A percentile compares a stretch with the other conserved stretches of the same genome.
Evolutionary conservation across 2,797 vertebrate species (phyloP).

Genomic region (Cygnus olor): DNA sequence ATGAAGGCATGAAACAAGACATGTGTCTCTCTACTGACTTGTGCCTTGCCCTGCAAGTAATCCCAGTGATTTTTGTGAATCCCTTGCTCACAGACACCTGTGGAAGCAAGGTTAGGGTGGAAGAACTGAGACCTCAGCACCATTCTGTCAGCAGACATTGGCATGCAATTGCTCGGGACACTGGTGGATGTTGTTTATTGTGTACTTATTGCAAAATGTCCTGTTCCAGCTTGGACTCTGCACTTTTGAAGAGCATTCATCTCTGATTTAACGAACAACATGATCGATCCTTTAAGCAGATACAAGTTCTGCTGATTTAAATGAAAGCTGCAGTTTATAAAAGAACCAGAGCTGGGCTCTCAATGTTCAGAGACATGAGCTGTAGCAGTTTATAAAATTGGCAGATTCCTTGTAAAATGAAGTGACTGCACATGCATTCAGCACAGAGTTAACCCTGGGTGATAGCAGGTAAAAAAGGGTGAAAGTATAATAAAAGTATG

Average conservation of each 20-base stretch:
- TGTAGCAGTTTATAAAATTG: background rate
- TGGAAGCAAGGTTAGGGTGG: background rate
- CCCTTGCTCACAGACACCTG: background rate
- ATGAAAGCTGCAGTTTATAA: background rate
- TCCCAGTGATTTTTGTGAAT: background rate
- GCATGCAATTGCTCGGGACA: background rate
- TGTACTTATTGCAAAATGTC: conserved; percentile 12
- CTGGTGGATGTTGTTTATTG: background rate
- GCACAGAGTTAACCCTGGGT: background rate
- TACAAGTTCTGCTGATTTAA: background rate
- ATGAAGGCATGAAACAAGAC: background rate
- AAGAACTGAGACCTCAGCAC: background rate
- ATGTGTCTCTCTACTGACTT: background rate
- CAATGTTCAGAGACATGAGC: background rate
- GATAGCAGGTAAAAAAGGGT: background rate
- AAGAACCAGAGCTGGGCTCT: background rate
- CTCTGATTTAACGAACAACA: background rate
- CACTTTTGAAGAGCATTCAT: background rate
- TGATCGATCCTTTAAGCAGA: background rate
- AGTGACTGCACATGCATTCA: background rate
- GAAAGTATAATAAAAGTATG: background rate
- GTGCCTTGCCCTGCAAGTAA: background rate
- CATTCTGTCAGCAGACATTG: background rate
- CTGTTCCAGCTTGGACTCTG: conserved; percentile 5
- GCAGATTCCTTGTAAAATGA: background rate